Conservation (phyloP, 1,140 invertebrate species). For the Polypedilum pembai region DNA sequence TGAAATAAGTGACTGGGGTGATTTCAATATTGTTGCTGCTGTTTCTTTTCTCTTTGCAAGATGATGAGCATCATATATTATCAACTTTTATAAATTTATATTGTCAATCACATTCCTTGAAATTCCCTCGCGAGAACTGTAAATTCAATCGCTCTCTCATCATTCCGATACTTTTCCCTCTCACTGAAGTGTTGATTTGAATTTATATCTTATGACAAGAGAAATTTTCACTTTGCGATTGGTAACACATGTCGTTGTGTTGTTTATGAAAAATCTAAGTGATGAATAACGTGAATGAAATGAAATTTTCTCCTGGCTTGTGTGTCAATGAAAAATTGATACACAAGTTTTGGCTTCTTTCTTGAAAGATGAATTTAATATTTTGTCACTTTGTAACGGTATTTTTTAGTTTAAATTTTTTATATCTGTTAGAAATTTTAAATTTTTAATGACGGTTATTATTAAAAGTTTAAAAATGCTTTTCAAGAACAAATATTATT, state of each 20-base stretch:
- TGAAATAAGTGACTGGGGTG: neutral
- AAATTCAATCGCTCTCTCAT: neutral
- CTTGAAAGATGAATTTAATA: too few species aligned
- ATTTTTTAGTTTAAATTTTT: too few species aligned
- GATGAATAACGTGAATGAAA: neutral
- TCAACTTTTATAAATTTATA: conserved; percentile 20
- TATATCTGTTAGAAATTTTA: too few species aligned
- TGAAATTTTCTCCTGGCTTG: neutral
- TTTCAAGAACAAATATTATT: too few species aligned
- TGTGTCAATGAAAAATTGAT: neutral
- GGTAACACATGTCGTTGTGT: conserved; percentile 16
- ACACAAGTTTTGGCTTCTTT: neutral
- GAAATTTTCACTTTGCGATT: neutral
- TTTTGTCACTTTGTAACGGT: too few species aligned
- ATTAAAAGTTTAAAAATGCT: too few species aligned
- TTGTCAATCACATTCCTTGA: conserved; percentile 23
- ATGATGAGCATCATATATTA: neutral
- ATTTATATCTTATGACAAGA: neutral
- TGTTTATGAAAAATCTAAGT: conserved; percentile 5
- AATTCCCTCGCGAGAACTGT: neutral
- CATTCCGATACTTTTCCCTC: neutral
- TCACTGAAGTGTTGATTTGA: conserved; percentile 15
- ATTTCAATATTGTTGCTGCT: neutral
- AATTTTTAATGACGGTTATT: too few species aligned
- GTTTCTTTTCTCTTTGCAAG: neutral